Base-by-base conservation (phyloP, 2,797 vertebrate genomes). In the Anas acuta region DNA sequence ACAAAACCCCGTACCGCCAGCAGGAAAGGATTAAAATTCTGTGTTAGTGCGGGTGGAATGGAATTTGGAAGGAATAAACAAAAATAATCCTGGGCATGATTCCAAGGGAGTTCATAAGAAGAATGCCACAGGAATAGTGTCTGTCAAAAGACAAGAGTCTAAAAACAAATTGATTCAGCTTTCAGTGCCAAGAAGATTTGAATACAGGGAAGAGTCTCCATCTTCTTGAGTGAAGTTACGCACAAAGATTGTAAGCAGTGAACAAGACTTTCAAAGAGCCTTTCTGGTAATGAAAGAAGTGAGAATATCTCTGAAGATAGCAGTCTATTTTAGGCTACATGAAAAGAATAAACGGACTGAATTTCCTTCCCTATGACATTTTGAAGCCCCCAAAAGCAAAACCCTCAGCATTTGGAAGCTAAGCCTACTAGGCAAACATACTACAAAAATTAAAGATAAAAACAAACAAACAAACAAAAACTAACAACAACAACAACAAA, bases 21-120 rank as follows among this genome's bases (percentile, higher is more conserved):
- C 65, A 95, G 90, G 74, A 66, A 89, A 69, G 35, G 58, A 94
- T 96, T 96, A 92, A 94, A 96, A 94, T 94, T 89, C 93, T 92
- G 47, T 87, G 58, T 85, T 93, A 94, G 78, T 89, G 81, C 0
- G 11, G 84, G 65, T 87, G 65, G 83, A 96, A 85, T 80, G 84
- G 84, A 95, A 94, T 90, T 94, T 93, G 81, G 84, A 96, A 95
- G 23, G 83, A 96, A 95, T 94, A 95, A 97, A 96, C 92, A 96
- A 94, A 96, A 96, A 96, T 90, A 96, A 96, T 85, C 75, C 86
- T 43, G 61, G 96, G 96, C 90, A 92, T 9, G 14, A 70, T 93
- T 96, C 91, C 93, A 95, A 95, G 69, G 72, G 75, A 80, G 78
- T 95, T 95, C 93, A 83, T 77, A 95, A 79, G 75, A 91, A 92